Percentiles rank a stretch among this genome's conserved stretches.
Evolutionary conservation across 2,888 invertebrate species (phyloP).

Genomic region (Neoitamus cyanurus): DNA sequence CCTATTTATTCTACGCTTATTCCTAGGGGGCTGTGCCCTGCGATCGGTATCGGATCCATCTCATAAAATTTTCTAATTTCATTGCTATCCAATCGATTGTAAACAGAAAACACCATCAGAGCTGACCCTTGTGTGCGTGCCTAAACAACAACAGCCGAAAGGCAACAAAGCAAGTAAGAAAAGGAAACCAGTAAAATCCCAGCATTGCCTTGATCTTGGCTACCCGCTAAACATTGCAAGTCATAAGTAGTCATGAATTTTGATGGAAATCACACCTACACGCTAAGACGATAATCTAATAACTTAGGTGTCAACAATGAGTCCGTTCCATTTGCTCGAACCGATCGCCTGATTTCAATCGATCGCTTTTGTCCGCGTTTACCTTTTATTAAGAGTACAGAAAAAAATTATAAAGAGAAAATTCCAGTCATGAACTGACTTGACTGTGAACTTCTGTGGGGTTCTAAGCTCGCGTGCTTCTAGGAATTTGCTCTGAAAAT

Average conservation of each 20-base stretch:
- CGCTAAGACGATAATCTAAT: conserved; percentile 12
- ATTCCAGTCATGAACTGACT: neutral
- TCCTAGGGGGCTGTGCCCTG: neutral
- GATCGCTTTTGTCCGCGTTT: neutral
- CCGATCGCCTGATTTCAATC: neutral
- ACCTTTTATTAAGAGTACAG: neutral
- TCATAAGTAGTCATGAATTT: conserved; percentile 2
- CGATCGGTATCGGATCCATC: neutral
- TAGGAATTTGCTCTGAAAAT: neutral
- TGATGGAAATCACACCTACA: conserved; percentile 8
- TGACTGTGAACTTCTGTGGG: neutral
- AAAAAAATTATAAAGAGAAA: neutral
- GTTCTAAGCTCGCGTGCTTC: neutral
- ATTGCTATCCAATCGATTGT: neutral
- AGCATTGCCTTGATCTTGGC: neutral
- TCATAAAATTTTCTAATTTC: neutral
- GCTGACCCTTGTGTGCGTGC: neutral
- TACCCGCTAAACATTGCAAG: conserved; percentile 5
- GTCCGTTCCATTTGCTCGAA: neutral
- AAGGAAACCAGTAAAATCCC: neutral
- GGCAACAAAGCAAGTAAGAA: neutral
- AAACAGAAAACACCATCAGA: neutral
- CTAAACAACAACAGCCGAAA: neutral
- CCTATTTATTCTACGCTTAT: neutral
- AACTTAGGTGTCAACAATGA: conserved; percentile 14